phyloP scores from a whole-genome alignment of 2,113 vertebrate genomes.

The Grus americana region DNA sequence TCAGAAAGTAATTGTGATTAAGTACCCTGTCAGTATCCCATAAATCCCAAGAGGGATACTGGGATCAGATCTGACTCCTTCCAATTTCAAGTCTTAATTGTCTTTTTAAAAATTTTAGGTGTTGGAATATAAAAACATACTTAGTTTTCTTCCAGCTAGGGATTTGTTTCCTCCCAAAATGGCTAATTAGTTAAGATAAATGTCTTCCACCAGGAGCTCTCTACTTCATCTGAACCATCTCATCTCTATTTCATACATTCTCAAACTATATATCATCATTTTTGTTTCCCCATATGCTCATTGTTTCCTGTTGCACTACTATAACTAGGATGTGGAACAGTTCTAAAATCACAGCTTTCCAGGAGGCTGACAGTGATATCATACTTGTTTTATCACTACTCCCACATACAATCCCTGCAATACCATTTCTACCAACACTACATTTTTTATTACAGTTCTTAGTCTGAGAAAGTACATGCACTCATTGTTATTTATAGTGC shows the following conservation, averaged over 20 bases:
- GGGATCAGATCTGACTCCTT: not conserved
- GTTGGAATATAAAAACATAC: not conserved
- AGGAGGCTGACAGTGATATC: not conserved
- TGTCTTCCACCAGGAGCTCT: not conserved
- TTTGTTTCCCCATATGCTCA: constrained; percentile 24
- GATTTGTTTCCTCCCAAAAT: not conserved
- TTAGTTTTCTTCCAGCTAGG: not conserved
- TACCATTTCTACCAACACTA: not conserved
- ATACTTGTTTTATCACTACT: not conserved
- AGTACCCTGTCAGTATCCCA: not conserved
- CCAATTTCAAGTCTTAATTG: not conserved
- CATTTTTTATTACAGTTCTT: not conserved
- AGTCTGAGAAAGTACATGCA: not conserved
- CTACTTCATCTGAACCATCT: not conserved
- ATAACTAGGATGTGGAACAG: not conserved
- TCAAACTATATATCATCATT: not conserved
- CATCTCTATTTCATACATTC: not conserved
- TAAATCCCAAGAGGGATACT: not conserved
- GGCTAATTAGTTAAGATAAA: constrained; percentile 19
- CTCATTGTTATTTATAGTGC: not conserved
- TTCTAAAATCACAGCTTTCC: constrained; percentile 27
- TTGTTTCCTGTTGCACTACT: constrained; percentile 11
- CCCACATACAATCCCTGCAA: not conserved
- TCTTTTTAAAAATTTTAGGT: not conserved
- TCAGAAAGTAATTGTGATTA: not conserved